These are phyloP conservation scores for Protula sp. DNA, from an alignment of 2,888 invertebrate genomes.

Conservation along the genomic window DNA sequence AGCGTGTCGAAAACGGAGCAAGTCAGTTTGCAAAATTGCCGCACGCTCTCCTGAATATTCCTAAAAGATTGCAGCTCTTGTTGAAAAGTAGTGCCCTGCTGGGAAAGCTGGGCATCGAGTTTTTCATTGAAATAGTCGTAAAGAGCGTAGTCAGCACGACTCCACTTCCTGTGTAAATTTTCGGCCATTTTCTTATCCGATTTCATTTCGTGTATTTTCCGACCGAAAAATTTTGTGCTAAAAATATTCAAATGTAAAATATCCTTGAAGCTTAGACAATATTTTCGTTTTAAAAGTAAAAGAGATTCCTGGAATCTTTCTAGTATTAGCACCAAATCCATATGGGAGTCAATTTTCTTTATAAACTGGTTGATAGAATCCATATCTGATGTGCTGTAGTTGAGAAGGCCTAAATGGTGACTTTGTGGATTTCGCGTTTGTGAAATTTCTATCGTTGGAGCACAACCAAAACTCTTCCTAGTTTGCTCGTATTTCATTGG, in stretches of 20 bases:
- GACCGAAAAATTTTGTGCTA: background rate
- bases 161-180: background rate
- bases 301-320: background rate
- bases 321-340: background rate
- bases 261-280: background rate
- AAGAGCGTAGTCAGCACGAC: background rate
- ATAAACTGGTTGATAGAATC: background rate
- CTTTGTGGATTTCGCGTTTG: background rate
- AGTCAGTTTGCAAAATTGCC: background rate
- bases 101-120: background rate
- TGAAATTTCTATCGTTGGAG: background rate
- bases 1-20: background rate
- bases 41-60: background rate
- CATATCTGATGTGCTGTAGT: background rate
- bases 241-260: background rate
- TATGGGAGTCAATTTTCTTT: background rate
- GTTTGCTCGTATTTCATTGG: background rate
- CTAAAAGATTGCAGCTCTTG: background rate
- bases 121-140: background rate
- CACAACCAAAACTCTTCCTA: background rate
- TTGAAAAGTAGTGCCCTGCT: background rate
- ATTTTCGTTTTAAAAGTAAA: background rate
- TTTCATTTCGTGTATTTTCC: background rate
- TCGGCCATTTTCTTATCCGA: background rate
- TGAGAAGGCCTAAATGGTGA: background rate